A percentile compares a stretch with the other conserved stretches of the same genome.
phyloP scores from a whole-genome alignment of 2,113 vertebrate genomes.

The Amblyopsis rosae region DNA sequence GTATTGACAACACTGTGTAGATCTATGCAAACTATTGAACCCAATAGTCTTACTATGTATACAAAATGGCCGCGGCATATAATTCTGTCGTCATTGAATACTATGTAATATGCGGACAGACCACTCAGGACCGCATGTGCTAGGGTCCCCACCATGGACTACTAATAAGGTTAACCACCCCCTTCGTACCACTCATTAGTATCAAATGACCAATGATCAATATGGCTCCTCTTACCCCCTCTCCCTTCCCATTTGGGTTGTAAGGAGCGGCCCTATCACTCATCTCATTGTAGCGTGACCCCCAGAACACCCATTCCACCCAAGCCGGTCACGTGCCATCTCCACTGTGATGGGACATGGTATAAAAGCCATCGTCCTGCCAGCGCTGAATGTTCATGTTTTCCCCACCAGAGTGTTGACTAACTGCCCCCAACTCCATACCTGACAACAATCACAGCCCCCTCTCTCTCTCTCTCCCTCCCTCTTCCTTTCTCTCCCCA shows the following conservation, averaged over 20 bases:
- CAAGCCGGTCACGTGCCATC: slow-evolving; percentile 61
- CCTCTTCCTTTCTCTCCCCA: slow-evolving; percentile 27
- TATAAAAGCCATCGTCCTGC: slow-evolving; percentile 43
- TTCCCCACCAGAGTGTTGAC: slow-evolving; percentile 42
- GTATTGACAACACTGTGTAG: too few species aligned
- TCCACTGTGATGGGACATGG: slow-evolving; percentile 55
- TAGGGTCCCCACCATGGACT: neutral
- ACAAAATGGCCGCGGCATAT: too few species aligned
- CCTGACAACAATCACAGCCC: slow-evolving; percentile 9
- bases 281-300: slow-evolving; percentile 66
- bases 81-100: too few species aligned
- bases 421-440: neutral
- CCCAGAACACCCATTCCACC: slow-evolving; percentile 56
- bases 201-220: neutral
- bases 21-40: too few species aligned
- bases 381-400: slow-evolving; percentile 66
- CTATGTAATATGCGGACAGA: too few species aligned
- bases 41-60: too few species aligned
- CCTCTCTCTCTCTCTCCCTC: neutral
- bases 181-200: neutral
- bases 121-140: neutral
- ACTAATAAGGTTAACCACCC: neutral
- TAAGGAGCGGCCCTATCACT: slow-evolving; percentile 68
- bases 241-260: slow-evolving; percentile 50
- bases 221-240: neutral